A percentile compares a stretch with the other conserved stretches of the same genome.
phyloP scores from a whole-genome alignment of 2,113 vertebrate genomes.

The Rana temporaria region DNA sequence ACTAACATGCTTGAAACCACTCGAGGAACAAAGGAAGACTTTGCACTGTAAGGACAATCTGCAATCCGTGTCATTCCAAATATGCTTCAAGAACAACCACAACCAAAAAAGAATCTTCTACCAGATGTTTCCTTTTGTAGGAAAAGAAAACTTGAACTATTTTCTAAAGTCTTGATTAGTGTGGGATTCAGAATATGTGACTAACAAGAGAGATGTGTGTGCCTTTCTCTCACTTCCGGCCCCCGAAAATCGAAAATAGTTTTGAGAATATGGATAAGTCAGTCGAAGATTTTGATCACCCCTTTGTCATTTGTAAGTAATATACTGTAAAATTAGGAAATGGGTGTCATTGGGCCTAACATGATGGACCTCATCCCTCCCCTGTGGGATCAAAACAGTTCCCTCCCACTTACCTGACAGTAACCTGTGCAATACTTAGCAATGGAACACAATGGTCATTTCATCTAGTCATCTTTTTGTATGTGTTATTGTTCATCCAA shows the following conservation, averaged over 20 bases:
- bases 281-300: not conserved
- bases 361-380: too few relatives aligned
- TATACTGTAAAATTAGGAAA: too few relatives aligned
- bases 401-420: too few relatives aligned
- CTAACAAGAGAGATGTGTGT: slow-evolving; percentile 1
- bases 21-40: slow-evolving; percentile 35
- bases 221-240: slow-evolving; percentile 20
- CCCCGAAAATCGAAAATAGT: not conserved
- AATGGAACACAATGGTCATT: too few relatives aligned
- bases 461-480: too few relatives aligned
- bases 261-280: not conserved
- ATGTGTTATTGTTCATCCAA: too few relatives aligned
- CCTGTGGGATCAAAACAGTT: too few relatives aligned
- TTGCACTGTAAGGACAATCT: not conserved
- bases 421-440: too few relatives aligned
- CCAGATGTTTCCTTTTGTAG: not conserved
- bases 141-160: not conserved
- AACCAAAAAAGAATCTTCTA: slow-evolving; percentile 42
- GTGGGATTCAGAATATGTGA: slow-evolving; percentile 10
- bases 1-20: not conserved
- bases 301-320: not conserved
- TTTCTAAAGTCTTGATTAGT: not conserved
- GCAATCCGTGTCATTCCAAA: slow-evolving; percentile 36
- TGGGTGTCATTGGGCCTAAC: too few relatives aligned
- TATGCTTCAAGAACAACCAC: slow-evolving; percentile 9